Percentiles rank a stretch among this genome's conserved stretches.
Conservation (phyloP, 2,797 vertebrate species). For the Steatocranus sp. region DNA sequence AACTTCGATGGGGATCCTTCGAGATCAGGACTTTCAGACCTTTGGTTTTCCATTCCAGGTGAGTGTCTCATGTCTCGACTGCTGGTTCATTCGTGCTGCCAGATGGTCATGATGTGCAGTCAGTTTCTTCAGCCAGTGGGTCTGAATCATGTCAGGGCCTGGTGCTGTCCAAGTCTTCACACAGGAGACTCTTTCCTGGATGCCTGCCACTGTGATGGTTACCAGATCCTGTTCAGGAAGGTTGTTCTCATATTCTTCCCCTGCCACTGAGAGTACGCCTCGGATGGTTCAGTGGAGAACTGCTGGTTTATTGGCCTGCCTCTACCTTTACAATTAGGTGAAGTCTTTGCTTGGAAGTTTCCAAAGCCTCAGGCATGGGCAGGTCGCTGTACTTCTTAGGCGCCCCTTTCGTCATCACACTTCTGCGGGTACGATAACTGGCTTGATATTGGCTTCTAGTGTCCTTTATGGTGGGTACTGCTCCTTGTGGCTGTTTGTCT, state of each 20-base stretch:
- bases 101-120: neutral
- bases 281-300: neutral
- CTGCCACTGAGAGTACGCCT: neutral
- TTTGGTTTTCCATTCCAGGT: neutral
- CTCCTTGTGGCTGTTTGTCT: neutral
- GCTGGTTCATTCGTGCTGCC: neutral
- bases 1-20: neutral
- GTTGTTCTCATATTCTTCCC: neutral
- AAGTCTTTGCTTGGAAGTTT: neutral
- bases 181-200: neutral
- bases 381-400: neutral
- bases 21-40: rapidly evolving
- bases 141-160: neutral
- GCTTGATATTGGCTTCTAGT: neutral
- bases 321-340: neutral
- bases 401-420: neutral
- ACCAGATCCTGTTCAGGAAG: neutral
- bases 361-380: rapidly evolving
- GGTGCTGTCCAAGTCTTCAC: neutral
- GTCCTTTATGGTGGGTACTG: no score
- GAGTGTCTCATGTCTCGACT: neutral
- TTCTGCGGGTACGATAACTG: neutral
- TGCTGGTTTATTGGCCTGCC: neutral
- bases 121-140: neutral
- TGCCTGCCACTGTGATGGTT: neutral